A percentile compares a stretch with the other conserved stretches of the same genome.
phyloP scores from a whole-genome alignment of 1,140 invertebrate species.

The Acromyrmex echinatior region DNA sequence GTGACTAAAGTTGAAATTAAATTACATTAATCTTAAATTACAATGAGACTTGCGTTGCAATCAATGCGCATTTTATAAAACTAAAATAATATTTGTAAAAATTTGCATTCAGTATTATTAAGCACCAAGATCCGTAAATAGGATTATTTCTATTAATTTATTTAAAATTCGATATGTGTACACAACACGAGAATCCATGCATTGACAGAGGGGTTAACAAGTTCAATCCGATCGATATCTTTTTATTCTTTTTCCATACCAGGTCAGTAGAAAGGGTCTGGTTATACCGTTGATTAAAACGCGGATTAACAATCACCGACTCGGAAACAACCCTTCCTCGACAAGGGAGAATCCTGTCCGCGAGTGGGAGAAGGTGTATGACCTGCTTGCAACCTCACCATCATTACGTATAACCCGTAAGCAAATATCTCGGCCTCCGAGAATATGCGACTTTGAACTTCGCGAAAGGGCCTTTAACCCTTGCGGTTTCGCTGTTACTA shows the following conservation, averaged over 20 bases:
- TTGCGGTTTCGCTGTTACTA: background rate
- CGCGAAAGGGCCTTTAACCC: slow-evolving; percentile 15
- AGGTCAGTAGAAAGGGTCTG: background rate
- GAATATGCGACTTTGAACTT: slow-evolving; percentile 39
- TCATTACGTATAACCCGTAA: slow-evolving; percentile 34
- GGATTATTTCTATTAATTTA: too few relatives aligned
- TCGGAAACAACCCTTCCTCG: slow-evolving; percentile 19
- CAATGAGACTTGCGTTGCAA: too few relatives aligned
- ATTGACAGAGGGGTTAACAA: slow-evolving; percentile 51
- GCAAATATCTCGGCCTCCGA: slow-evolving; percentile 1
- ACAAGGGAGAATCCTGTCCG: slow-evolving; percentile 43
- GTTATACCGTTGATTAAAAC: slow-evolving; percentile 63
- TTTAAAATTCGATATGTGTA: too few relatives aligned
- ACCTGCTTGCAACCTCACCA: slow-evolving; percentile 60
- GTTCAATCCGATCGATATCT: slow-evolving; percentile 59
- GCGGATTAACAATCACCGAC: slow-evolving; percentile 54
- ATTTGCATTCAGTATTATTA: too few relatives aligned
- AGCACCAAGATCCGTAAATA: too few relatives aligned
- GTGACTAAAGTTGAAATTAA: too few relatives aligned
- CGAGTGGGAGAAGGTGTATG: slow-evolving; percentile 65
- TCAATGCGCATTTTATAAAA: too few relatives aligned
- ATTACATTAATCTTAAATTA: too few relatives aligned
- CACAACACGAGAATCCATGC: too few relatives aligned
- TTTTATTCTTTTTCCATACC: slow-evolving; percentile 44
- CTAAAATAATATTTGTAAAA: too few relatives aligned